Evolutionary conservation across 2,888 invertebrate genomes (phyloP).

Genomic region (Tinea semifulvella): DNA sequence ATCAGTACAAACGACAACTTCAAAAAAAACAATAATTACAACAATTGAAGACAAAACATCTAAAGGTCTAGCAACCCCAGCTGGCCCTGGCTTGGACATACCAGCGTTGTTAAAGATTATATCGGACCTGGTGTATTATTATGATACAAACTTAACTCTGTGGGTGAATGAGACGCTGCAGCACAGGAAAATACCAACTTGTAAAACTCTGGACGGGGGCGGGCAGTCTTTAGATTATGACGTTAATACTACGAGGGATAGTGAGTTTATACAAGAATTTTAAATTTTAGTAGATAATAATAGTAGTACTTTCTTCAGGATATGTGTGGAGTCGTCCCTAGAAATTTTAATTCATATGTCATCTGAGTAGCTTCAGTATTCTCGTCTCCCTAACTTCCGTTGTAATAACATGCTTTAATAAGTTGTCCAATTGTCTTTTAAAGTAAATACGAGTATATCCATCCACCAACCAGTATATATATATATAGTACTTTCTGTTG

Average conservation of each 20-base stretch:
- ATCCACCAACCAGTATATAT: no score
- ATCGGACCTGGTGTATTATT: slow-evolving; percentile 31
- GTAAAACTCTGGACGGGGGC: slow-evolving; percentile 16
- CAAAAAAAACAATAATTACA: neutral
- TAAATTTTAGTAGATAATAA: no score
- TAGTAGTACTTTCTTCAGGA: no score
- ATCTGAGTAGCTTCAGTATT: no score
- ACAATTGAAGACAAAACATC: neutral
- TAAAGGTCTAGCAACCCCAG: neutral
- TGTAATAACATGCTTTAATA: no score
- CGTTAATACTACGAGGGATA: neutral
- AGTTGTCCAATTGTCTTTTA: no score
- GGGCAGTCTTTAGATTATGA: neutral
- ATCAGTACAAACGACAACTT: neutral
- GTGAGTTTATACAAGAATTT: no score
- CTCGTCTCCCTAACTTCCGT: no score
- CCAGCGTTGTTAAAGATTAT: slow-evolving; percentile 29
- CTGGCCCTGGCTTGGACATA: slow-evolving; percentile 20
- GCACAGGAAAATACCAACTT: slow-evolving; percentile 12
- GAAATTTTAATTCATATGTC: no score
- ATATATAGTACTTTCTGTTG: no score
- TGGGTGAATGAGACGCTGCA: slow-evolving; percentile 15
- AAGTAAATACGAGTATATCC: no score
- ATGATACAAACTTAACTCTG: slow-evolving; percentile 24
- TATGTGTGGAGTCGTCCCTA: no score